Evolutionary conservation across 2,797 vertebrate species (phyloP).

Genomic region (Platalea minor): DNA sequence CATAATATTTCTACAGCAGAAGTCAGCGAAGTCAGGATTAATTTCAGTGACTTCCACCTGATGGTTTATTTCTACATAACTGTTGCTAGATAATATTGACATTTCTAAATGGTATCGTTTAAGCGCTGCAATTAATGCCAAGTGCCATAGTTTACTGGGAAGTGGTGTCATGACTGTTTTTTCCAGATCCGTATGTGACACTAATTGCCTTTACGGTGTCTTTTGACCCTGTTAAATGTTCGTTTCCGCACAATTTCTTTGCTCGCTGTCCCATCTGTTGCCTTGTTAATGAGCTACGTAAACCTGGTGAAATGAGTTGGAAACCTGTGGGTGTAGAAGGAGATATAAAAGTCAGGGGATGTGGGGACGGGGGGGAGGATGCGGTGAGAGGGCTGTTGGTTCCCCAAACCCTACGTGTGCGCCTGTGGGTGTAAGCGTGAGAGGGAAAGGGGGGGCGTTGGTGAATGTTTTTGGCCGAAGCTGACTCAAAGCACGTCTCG

Average conservation of each 20-base stretch:
- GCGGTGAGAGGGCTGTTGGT: rapidly evolving
- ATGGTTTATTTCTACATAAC: neutral
- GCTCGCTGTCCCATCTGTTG: neutral
- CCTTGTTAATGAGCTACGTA: neutral
- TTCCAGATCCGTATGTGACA: neutral
- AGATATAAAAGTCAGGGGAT: neutral
- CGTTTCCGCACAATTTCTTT: neutral
- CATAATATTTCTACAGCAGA: neutral
- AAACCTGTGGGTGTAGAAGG: neutral
- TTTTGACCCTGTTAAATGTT: neutral
- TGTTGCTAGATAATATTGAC: neutral
- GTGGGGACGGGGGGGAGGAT: neutral
- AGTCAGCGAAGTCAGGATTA: neutral
- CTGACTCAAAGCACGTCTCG: rapidly evolving
- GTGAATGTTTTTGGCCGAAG: neutral
- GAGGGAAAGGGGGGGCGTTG: neutral
- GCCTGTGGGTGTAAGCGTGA: rapidly evolving
- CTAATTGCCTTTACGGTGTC: neutral
- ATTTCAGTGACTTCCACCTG: neutral
- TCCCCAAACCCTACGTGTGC: rapidly evolving
- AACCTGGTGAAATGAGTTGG: neutral
- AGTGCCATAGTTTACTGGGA: neutral
- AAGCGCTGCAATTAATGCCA: neutral
- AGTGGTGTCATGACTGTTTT: neutral
- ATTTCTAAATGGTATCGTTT: neutral